Conservation (phyloP, 2,113 vertebrate genomes). For the Chionis minor region DNA sequence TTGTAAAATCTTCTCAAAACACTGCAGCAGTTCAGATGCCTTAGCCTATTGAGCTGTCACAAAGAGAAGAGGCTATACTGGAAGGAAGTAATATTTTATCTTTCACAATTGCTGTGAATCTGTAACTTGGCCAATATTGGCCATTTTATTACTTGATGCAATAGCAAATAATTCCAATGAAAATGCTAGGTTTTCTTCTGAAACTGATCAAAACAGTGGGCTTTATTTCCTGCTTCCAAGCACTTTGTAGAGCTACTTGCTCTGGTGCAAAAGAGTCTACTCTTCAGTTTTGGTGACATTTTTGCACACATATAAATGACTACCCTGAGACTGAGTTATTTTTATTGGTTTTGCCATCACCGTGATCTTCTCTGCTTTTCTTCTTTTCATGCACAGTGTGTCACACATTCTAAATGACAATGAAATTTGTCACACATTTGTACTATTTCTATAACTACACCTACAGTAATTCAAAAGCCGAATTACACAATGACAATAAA, state of each 20-base stretch:
- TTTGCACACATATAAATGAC: not conserved
- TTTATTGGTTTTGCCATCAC: not conserved
- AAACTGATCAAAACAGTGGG: not conserved
- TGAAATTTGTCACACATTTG: not conserved
- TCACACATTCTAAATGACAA: not conserved
- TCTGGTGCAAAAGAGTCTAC: not conserved
- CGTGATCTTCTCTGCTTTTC: not conserved
- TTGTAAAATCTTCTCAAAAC: slow-evolving; percentile 34
- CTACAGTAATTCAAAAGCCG: not conserved
- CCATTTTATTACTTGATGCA: not conserved
- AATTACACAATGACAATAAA: not conserved
- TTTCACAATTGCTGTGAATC: not conserved
- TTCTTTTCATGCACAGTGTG: not conserved
- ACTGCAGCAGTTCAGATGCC: not conserved
- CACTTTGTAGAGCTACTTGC: not conserved
- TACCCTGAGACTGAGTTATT: not conserved
- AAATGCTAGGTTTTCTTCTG: not conserved
- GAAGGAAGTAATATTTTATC: not conserved
- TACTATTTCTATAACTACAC: not conserved
- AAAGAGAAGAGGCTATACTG: not conserved
- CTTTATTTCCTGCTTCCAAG: not conserved
- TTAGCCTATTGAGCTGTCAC: not conserved
- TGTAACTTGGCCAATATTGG: not conserved
- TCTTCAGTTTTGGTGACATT: not conserved
- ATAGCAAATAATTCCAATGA: not conserved